A percentile compares a stretch with the other conserved stretches of the same genome.
Evolutionary conservation across 2,888 invertebrate genomes (phyloP).

Genomic region (Nyleta sp.): DNA sequence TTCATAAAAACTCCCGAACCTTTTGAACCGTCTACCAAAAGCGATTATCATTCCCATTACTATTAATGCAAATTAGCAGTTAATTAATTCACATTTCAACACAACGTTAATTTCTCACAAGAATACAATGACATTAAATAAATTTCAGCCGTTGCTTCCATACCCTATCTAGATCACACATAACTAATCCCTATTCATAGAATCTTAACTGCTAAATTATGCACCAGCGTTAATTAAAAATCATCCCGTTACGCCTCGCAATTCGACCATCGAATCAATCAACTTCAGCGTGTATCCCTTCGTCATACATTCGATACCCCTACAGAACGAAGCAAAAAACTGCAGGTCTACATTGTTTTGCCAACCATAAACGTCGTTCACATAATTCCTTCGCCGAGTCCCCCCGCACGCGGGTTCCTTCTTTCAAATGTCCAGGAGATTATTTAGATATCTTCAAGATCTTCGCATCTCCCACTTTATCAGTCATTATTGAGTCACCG

Average conservation of each 20-base stretch:
- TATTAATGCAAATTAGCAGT: conserved; percentile 11
- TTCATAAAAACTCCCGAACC: not conserved
- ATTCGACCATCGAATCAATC: conserved; percentile 19
- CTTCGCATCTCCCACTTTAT: conserved; percentile 51
- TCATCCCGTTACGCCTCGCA: conserved; percentile 13
- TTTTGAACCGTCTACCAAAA: not conserved
- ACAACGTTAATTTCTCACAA: conserved; percentile 11
- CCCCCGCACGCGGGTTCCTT: not conserved
- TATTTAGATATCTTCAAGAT: conserved; percentile 46
- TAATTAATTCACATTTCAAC: conserved; percentile 31
- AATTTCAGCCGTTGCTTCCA: not conserved
- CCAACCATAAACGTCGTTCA: not conserved
- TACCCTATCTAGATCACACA: conserved; percentile 22
- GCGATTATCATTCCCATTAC: conserved; percentile 1
- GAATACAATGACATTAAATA: conserved; percentile 19
- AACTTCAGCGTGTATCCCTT: not conserved
- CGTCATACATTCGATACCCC: too few relatives aligned
- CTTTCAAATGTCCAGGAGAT: conserved; percentile 35
- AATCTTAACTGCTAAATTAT: conserved; percentile 51
- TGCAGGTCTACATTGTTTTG: too few relatives aligned
- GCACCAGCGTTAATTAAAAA: conserved; percentile 45
- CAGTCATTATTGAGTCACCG: conserved; percentile 56
- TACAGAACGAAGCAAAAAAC: too few relatives aligned
- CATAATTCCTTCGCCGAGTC: not conserved
- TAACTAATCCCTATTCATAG: conserved; percentile 14